Evolutionary conservation across 2,113 vertebrate species (phyloP).

Genomic region (rabbit (Oryctolagus cuniculus)): DNA sequence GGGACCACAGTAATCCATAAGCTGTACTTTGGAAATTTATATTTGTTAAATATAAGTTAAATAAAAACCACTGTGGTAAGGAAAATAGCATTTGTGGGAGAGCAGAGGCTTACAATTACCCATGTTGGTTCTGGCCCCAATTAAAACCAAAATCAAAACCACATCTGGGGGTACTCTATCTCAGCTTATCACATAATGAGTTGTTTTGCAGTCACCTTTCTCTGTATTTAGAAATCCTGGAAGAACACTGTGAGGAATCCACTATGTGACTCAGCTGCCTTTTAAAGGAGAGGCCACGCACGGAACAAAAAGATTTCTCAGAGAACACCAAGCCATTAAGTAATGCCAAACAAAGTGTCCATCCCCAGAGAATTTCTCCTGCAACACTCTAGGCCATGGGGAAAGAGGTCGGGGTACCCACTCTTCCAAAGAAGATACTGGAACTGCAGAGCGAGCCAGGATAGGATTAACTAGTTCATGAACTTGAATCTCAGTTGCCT

Average conservation of each 20-base stretch:
- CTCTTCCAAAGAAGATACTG: background rate
- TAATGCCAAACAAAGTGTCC: background rate
- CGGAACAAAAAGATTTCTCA: background rate
- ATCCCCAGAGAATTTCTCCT: background rate
- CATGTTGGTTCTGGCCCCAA: background rate
- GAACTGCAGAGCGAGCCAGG: background rate
- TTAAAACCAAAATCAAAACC: background rate
- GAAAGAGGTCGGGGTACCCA: background rate
- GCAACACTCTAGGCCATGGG: background rate
- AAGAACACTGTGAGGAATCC: background rate
- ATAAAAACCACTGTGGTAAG: background rate
- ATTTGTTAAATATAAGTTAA: no score
- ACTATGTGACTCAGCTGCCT: background rate
- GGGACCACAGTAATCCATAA: no score
- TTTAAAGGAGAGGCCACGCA: background rate
- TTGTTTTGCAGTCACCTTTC: slow-evolving; percentile 27
- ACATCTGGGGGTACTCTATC: background rate
- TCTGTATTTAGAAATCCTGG: background rate
- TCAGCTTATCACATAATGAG: background rate
- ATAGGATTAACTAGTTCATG: background rate
- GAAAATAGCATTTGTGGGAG: background rate
- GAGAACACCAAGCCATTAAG: background rate
- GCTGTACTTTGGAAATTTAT: no score
- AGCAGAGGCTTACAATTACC: background rate
- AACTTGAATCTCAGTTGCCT: background rate